Percentiles rank a stretch among this genome's conserved stretches.
phyloP scores from a whole-genome alignment of 2,888 invertebrate species.

The Silvanus unidentatus region DNA sequence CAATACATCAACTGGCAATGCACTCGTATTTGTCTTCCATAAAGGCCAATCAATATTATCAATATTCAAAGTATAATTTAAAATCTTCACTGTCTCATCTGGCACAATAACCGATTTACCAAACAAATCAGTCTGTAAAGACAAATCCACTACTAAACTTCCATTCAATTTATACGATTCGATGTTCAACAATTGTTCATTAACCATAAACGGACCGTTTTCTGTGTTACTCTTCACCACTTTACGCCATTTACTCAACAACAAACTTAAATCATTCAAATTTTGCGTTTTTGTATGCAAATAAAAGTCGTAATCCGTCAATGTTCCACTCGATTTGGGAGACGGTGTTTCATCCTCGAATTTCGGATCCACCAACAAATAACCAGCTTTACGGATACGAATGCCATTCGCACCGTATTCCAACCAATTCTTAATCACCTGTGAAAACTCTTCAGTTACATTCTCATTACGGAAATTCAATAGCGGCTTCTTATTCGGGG shows the following conservation, averaged over 20 bases:
- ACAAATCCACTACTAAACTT: slow-evolving; percentile 42
- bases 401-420: slow-evolving; percentile 76
- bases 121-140: slow-evolving; percentile 37
- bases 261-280: slow-evolving; percentile 51
- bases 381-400: slow-evolving; percentile 63
- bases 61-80: slow-evolving; percentile 35
- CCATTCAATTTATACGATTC: slow-evolving; percentile 39
- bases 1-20: slow-evolving; percentile 44
- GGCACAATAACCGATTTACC: slow-evolving; percentile 25
- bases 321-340: slow-evolving; percentile 22
- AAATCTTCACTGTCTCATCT: slow-evolving; percentile 24
- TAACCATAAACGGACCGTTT: slow-evolving; percentile 39
- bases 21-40: slow-evolving; percentile 47
- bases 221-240: slow-evolving; percentile 55
- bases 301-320: slow-evolving; percentile 59
- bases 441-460: slow-evolving; percentile 61
- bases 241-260: slow-evolving; percentile 60
- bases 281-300: slow-evolving; percentile 61
- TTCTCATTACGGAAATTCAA: slow-evolving; percentile 70
- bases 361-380: slow-evolving; percentile 55
- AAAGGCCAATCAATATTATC: slow-evolving; percentile 46
- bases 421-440: slow-evolving; percentile 65
- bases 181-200: slow-evolving; percentile 36
- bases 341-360: slow-evolving; percentile 49
- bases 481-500: slow-evolving; percentile 73